A percentile compares a stretch with the other conserved stretches of the same genome.
Evolutionary conservation across 2,888 invertebrate genomes (phyloP).

Genomic region (Drosophila atripex): DNA sequence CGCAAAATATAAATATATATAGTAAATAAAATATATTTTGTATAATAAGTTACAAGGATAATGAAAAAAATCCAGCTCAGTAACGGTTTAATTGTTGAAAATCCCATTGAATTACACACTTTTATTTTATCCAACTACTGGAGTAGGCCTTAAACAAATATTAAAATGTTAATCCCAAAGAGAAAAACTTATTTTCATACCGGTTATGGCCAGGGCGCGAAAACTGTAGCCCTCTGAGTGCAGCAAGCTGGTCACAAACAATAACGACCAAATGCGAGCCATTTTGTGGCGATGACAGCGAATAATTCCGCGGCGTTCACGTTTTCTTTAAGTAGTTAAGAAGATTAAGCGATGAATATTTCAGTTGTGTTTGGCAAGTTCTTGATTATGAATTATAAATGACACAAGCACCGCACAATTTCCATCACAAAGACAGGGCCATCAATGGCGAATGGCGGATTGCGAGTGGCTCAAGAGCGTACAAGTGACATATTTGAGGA

Average conservation of each 20-base stretch:
- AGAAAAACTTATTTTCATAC: slow-evolving; percentile 15
- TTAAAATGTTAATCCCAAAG: not conserved
- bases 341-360: slow-evolving; percentile 20
- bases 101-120: too few relatives aligned
- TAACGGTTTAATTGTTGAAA: too few relatives aligned
- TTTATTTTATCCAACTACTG: too few relatives aligned
- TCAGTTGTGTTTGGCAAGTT: slow-evolving; percentile 4
- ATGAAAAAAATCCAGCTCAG: too few relatives aligned
- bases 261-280: slow-evolving; percentile 63
- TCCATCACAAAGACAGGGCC: slow-evolving; percentile 23
- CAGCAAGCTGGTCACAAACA: slow-evolving; percentile 65
- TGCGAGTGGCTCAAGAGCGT: slow-evolving; percentile 7
- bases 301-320: slow-evolving; percentile 5
- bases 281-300: slow-evolving; percentile 41
- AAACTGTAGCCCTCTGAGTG: slow-evolving; percentile 64
- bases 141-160: not conserved
- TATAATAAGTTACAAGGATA: too few relatives aligned
- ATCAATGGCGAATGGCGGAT: slow-evolving; percentile 18
- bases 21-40: too few relatives aligned
- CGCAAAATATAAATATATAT: too few relatives aligned
- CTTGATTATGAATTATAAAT: slow-evolving; percentile 23
- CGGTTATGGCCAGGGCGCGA: slow-evolving; percentile 44
- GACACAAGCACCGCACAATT: slow-evolving; percentile 9
- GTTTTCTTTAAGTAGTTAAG: slow-evolving; percentile 8
- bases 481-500: slow-evolving; percentile 55